A percentile compares a stretch with the other conserved stretches of the same genome.
Conservation (phyloP, 2,113 vertebrate genomes). For the Polyodon spathula region DNA sequence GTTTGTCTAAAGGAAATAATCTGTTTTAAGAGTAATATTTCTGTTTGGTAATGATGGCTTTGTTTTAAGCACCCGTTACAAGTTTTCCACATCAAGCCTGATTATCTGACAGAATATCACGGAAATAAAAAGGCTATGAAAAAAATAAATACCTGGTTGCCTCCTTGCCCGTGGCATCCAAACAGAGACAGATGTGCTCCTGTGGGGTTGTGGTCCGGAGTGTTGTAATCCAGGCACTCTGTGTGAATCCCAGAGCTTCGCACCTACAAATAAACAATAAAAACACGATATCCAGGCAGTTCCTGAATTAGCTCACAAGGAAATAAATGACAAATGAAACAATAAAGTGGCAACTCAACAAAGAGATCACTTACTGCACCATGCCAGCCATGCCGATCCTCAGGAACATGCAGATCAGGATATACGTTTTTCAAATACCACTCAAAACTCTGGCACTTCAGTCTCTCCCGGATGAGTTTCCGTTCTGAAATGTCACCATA, state of each 20-base stretch:
- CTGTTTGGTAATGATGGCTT: too few relatives aligned
- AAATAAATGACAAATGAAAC: not conserved
- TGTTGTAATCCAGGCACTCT: constrained; percentile 89
- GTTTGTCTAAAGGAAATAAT: too few relatives aligned
- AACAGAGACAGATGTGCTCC: constrained; percentile 86
- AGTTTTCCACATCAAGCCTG: too few relatives aligned
- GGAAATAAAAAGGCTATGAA: not conserved
- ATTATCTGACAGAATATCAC: not conserved
- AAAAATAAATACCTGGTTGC: constrained; percentile 72
- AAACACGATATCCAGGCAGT: not conserved
- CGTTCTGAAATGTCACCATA: constrained; percentile 85
- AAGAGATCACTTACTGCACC: constrained; percentile 66
- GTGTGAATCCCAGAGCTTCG: constrained; percentile 74
- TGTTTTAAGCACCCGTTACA: too few relatives aligned
- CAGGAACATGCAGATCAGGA: constrained; percentile 80
- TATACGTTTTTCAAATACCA: constrained; percentile 92
- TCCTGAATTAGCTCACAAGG: not conserved
- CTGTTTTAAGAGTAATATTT: too few relatives aligned
- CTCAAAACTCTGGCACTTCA: constrained; percentile 76
- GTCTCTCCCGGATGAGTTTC: constrained; percentile 63
- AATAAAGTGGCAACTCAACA: not conserved
- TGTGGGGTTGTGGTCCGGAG: constrained; percentile 81
- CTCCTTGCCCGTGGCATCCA: constrained; percentile 91
- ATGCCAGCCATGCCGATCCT: constrained; percentile 84
- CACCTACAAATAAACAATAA: constrained; percentile 43